Evolutionary conservation across 2,113 vertebrate species (phyloP), one percentile per base, ranked within the genome.

Genomic region (Hemiscyllium ocellatum): DNA sequence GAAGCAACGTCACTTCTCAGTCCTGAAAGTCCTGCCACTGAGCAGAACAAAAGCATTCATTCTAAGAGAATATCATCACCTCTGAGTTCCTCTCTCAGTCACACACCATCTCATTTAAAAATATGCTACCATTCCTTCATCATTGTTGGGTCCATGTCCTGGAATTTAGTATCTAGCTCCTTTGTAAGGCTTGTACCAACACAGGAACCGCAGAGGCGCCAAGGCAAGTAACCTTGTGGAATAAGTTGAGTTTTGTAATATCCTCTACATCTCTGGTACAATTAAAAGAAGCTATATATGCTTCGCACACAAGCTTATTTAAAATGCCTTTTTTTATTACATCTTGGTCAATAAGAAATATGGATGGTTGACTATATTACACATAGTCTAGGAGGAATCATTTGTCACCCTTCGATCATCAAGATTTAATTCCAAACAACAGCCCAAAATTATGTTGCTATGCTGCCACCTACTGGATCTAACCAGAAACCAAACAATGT

Each of bases 381-480:
- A 26, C 29, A 56, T 24, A 61, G 29, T 89, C 52, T 90, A 4
- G 2, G 61, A 33, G 20, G n/a, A 93, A 93, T 66, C 33, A 66
- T 37, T 42, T 68, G 56, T 22, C 33, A 93, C 19, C 20, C 89
- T 20, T 93, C 6, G 4, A 37, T 93, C 47, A 93, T 24, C 61
- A 66, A 19, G 61, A 93, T 93, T 66, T n/a, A 66, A 68, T 66
- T 93, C 89, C 37, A 42, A 66, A 66, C 66, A 68, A 93, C n/a
- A 20, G 17, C 33, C 3, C 56, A 42, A 19, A 20, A 7, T 6
- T 22, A 68, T 93, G 61, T 33, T 22, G n/a, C n/a, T 68, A 24
- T n/a, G 37, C 89, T 93, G 61, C 89, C 89, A 66, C 89, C 89
- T 66, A 37, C 3, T 93, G 89, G 89, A 37, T 93, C 22, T 66